Base-by-base conservation (phyloP, 2,113 vertebrate species). In the Cryptotis parvus region DNA sequence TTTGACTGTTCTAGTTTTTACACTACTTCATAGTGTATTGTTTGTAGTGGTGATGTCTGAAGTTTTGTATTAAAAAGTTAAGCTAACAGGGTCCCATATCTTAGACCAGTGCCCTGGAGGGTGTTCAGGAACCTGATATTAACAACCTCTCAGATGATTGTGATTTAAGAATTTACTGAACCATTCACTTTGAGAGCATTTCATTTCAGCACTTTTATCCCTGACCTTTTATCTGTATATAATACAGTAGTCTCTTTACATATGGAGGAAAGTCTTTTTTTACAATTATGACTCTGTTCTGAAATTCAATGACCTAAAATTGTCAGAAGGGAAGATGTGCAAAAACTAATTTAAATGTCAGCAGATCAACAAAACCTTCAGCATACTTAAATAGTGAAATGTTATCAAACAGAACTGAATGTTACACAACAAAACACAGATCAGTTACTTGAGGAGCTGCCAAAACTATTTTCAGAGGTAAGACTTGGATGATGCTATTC, bases 401-500 rank as follows among this genome's bases (percentile, higher is more conserved):
- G 93, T 96, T 95, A 90, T 93, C 96, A 95, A 93, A 96, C 94
- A 95, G 82, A 93, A 91, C 81, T 90, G 78, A 91, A 93, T 95
- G 91, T 94, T 92, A 79, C 55, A 87, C 84, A 95, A 96, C 95
- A 96, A 95, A 95, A 80, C 85, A 92, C 92, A 94, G 88, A 94
- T 91, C 90, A 86, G 83, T 93, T 90, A 70, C 91, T 94, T 91
- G 94, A 95, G 93, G 68, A 89, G 70, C 94, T 95, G 95, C 95
- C 96, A 96, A 90, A 89, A 93, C 94, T 96, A 94, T 96, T 96
- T 97, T 96, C 88, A 91, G 90, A 96, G 95, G 85, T 94, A 96
- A 94, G 93, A 93, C 15, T 90, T 77, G 80, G 82, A 93, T 90
- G 93, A 90, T 0, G 29, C 85, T 94, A 26, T 90, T 93, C 84